Base-by-base conservation (phyloP, 2,797 vertebrate genomes). In the Anolis apletophallus region DNA sequence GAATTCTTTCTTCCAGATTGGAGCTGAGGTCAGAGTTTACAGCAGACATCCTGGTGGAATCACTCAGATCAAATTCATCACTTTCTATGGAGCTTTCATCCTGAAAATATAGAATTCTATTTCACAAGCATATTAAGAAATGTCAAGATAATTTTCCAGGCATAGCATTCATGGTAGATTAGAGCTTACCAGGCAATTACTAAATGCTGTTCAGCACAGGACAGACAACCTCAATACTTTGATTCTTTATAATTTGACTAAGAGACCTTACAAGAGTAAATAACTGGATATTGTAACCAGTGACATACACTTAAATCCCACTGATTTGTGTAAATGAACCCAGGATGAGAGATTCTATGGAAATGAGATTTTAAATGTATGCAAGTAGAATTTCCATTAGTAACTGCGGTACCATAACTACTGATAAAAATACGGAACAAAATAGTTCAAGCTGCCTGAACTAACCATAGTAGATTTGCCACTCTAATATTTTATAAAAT, bases 51-150 rank as follows among this genome's bases (percentile, higher is more conserved):
- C 97, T 95, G 40, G 97, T 97, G 0, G 97, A 97, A 90, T 97
- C 97, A 46, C 97, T 97, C 96, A 97, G 97, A 88, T 97, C 97
- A 95, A 97, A 97, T 88, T 97, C 97, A 91, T 97, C 97, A 75
- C 97, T 97, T 94, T 97, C 97, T 95, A 97, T 96, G 75, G 97
- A 97, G 90, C 97, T 97, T 94, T 97, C 97, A 94, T 97, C 97
- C 97, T 97, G 91, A 75, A 94, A 94, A 95, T 80, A 1, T 6
- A 81, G 76, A 91, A 83, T 80, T 87, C 88, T 68, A 74, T 79
- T 75, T 75, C 52, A 55, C 0, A 0, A 40, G n/a, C 67, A 36
- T 3, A 68, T 91, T 85, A 88, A 88, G 71, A 90, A 90, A 73
- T 32, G 26, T 5, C 0, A 75, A 79, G 23, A n/a, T 75, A 83